phyloP scores from a whole-genome alignment of 2,113 vertebrate genomes.

The Okapia johnstoni region DNA sequence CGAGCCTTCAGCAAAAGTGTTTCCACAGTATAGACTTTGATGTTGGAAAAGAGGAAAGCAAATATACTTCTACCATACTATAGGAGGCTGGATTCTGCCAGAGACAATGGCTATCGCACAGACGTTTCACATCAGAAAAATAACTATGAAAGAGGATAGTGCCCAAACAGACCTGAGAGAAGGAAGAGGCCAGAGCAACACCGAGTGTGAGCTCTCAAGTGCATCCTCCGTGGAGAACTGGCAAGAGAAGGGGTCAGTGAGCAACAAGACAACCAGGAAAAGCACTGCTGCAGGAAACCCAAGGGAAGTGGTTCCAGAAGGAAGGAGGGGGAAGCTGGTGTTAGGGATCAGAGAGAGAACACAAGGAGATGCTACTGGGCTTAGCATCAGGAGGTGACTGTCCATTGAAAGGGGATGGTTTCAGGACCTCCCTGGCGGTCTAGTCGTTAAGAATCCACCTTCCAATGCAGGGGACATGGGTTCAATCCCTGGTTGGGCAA shows the following conservation, averaged over 20 bases:
- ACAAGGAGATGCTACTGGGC: accelerated
- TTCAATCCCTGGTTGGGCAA: background rate
- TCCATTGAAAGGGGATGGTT: background rate
- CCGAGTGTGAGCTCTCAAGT: background rate
- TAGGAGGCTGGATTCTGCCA: background rate
- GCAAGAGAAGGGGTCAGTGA: background rate
- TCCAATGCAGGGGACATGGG: background rate
- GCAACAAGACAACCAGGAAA: background rate
- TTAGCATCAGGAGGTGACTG: background rate
- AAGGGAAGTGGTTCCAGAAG: background rate
- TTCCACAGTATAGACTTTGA: constrained; percentile 38
- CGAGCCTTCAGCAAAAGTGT: background rate
- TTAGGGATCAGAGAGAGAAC: background rate
- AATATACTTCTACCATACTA: background rate
- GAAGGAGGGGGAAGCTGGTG: background rate
- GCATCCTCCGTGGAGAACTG: accelerated
- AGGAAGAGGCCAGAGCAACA: background rate
- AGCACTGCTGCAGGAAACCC: background rate
- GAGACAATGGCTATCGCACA: background rate
- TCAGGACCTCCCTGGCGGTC: background rate
- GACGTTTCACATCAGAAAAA: background rate
- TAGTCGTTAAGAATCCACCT: background rate
- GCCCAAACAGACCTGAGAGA: background rate
- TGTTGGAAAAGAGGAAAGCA: background rate
- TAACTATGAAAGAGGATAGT: background rate